A percentile compares a stretch with the other conserved stretches of the same genome.
phyloP scores from a whole-genome alignment of 2,113 vertebrate genomes.

The Progne subis region DNA sequence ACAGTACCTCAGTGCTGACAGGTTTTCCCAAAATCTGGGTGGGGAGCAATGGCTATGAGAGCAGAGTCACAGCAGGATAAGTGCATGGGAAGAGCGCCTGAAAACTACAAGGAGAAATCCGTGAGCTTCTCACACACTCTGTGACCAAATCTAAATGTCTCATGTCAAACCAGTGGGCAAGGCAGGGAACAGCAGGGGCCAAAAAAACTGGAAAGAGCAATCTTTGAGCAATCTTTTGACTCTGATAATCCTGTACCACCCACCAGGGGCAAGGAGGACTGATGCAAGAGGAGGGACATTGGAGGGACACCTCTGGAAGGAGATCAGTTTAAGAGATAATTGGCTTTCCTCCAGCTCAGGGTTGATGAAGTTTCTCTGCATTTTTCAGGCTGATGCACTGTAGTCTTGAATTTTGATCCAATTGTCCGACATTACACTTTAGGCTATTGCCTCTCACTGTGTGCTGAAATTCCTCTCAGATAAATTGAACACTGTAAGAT shows the following conservation, averaged over 20 bases:
- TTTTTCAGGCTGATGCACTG: neutral
- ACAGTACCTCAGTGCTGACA: neutral
- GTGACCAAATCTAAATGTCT: neutral
- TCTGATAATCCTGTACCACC: neutral
- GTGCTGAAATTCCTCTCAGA: neutral
- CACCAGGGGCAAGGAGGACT: neutral
- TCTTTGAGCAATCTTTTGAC: neutral
- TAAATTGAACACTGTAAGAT: neutral
- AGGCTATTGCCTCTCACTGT: neutral
- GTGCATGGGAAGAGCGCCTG: neutral
- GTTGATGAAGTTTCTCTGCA: neutral
- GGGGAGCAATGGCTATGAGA: neutral
- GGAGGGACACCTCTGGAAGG: neutral
- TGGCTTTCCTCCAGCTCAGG: neutral
- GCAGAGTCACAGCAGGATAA: neutral
- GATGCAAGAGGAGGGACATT: neutral
- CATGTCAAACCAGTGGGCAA: neutral
- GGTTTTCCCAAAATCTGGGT: neutral
- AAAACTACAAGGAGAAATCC: neutral
- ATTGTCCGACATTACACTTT: neutral
- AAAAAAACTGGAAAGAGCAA: neutral
- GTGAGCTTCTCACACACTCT: neutral
- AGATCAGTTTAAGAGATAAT: neutral
- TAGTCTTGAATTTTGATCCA: neutral
- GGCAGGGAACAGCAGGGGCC: neutral